A percentile compares a stretch with the other conserved stretches of the same genome.
Evolutionary conservation across 2,888 invertebrate species (phyloP).

Genomic region (Furcula furcula): DNA sequence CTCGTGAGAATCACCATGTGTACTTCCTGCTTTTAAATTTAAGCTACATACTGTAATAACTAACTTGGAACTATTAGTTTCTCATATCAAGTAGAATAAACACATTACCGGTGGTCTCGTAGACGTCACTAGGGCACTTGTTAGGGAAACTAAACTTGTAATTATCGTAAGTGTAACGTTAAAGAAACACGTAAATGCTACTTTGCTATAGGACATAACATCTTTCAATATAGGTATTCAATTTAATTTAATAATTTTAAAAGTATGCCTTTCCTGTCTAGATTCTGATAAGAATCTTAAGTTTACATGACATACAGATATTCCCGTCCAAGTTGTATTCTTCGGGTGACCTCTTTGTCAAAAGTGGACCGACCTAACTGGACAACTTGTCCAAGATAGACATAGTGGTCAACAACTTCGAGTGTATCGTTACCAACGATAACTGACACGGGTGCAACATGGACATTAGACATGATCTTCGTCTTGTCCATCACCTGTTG

Average conservation of each 20-base stretch:
- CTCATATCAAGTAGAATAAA: conserved; percentile 7
- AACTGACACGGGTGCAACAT: too few species aligned
- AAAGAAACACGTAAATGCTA: conserved; percentile 14
- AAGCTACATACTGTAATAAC: too few species aligned
- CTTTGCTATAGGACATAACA: conserved; percentile 5
- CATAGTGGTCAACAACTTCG: too few species aligned
- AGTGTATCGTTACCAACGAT: too few species aligned
- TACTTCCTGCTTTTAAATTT: not conserved
- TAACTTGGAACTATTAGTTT: not conserved
- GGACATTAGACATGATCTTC: too few species aligned
- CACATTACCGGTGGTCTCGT: conserved; percentile 24
- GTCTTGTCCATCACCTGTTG: too few species aligned
- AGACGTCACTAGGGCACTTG: conserved; percentile 30
- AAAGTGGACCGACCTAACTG: too few species aligned
- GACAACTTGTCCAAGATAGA: too few species aligned
- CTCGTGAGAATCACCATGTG: not conserved
- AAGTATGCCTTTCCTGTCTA: too few species aligned
- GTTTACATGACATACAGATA: not conserved
- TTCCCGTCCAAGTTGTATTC: not conserved
- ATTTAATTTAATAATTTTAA: not conserved
- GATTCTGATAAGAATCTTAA: too few species aligned
- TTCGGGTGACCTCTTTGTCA: too few species aligned
- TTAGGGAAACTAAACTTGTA: conserved; percentile 38
- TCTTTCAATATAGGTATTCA: conserved; percentile 2
- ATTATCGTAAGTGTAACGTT: conserved; percentile 34